Evolutionary conservation across 1,140 invertebrate species (phyloP).

Genomic region (Marisa cornuarietis): DNA sequence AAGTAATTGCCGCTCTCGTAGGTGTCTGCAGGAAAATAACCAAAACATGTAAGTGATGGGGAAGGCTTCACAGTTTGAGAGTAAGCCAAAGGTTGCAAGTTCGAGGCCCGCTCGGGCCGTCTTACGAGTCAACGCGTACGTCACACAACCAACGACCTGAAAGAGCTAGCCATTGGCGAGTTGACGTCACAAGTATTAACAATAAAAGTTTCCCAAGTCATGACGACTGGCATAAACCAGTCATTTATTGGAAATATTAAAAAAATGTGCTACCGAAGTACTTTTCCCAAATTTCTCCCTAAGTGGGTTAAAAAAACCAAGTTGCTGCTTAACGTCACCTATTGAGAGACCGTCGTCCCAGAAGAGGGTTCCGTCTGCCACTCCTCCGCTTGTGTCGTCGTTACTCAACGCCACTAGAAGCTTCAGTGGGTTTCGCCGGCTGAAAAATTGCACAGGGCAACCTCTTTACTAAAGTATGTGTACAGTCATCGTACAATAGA

Average conservation of each 20-base stretch:
- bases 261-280: neutral
- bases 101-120: no score
- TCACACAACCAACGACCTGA: no score
- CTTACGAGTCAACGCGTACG: no score
- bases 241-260: neutral
- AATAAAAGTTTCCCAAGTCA: neutral
- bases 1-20: slow-evolving; percentile 47
- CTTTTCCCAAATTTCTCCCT: neutral
- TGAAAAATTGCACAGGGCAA: slow-evolving; percentile 30
- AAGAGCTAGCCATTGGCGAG: no score
- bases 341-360: slow-evolving; percentile 56
- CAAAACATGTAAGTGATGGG: neutral
- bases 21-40: slow-evolving; percentile 40
- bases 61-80: neutral
- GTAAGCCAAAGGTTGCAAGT: no score
- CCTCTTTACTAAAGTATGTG: neutral
- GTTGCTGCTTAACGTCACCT: slow-evolving; percentile 26
- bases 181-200: neutral
- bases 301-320: neutral
- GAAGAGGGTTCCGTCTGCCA: slow-evolving; percentile 47
- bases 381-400: slow-evolving; percentile 24
- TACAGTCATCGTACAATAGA: neutral
- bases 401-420: slow-evolving; percentile 46
- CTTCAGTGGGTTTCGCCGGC: slow-evolving; percentile 43
- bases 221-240: neutral